Evolutionary conservation across 2,797 vertebrate species (phyloP), one percentile per base, ranked within the genome.

Genomic region (Eutrigla gurnardus): DNA sequence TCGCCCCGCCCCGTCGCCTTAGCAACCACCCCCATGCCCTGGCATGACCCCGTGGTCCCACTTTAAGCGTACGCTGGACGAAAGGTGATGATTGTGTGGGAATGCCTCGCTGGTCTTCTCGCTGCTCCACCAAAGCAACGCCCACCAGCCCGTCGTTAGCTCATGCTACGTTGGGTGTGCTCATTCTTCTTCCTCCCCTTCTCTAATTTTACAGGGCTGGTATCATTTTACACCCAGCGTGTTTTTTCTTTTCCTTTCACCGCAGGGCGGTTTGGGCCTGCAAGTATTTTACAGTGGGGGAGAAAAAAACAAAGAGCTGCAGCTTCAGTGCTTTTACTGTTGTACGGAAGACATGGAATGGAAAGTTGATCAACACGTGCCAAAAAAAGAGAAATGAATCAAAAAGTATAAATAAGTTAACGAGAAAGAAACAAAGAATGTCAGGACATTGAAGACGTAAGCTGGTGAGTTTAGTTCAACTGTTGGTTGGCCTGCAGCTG

Each of bases 131-230:
- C 13, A 25, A 84, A 89, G 89, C 89, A 69, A 79, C 76, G 83
- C 76, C 81, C 88, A 76, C 88, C 83, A 89, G 83, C 83, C 87
- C 87, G 63, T 91, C 88, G 91, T 92, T 91, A 92, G 81, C 68
- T 87, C 88, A 86, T 86, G 80, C 87, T 83, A 86, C 84, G 81
- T 82, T 81, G 87, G 86, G 73, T 33, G 61, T 59, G 15, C 53
- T 89, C 67, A 77, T 84, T 90, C 89, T 85, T 86, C 60, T 80
- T 84, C 80, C 75, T 82, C 73, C 70, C 50, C 54, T 88, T 87
- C 87, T 91, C 86, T 88, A 87, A 88, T 91, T 92, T 89, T 89
- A 90, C 77, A 84, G 80, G 72, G 49, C 88, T 86, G 80, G 84
- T 72, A 89, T 92, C 80, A 81, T 91, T 92, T 92, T 86, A 89